Percentiles rank a stretch among this genome's conserved stretches.
Conservation (phyloP, 92 coral and sea anemone genomes). For the Paramuricea clavata region DNA sequence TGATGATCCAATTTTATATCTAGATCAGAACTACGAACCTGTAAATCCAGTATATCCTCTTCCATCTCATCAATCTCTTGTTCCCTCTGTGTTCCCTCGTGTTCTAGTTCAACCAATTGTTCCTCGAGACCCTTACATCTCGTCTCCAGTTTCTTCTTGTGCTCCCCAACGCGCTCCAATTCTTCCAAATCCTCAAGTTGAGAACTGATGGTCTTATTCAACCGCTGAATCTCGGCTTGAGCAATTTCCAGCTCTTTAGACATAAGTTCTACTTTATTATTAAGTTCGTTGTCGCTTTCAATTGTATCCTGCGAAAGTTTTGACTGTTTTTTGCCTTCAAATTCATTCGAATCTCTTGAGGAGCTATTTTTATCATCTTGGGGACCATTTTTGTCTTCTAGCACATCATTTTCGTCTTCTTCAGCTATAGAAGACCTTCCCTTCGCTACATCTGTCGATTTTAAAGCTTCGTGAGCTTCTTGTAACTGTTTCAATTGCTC, state of each 20-base stretch:
- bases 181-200: constrained; percentile 47
- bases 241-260: constrained; percentile 34
- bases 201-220: neutral
- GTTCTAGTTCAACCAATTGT: constrained; percentile 56
- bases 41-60: constrained; percentile 25
- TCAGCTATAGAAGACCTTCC: neutral
- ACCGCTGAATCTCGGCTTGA: constrained; percentile 34
- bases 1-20: neutral
- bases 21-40: neutral
- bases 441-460: neutral
- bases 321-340: neutral
- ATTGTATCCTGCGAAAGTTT: neutral
- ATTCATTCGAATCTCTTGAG: too few species aligned
- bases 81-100: constrained; percentile 42
- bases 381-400: neutral
- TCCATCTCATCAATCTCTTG: constrained; percentile 51
- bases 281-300: neutral
- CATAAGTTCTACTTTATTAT: constrained; percentile 9
- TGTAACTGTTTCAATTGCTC: constrained; percentile 62
- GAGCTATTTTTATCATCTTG: too few species aligned
- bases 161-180: constrained; percentile 35
- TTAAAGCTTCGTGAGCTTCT: constrained; percentile 56
- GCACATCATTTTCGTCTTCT: neutral
- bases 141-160: constrained; percentile 35
- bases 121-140: constrained; percentile 60